A percentile compares a stretch with the other conserved stretches of the same genome.
These are phyloP conservation scores for Toxotes lorentzi DNA, from an alignment of 2,797 vertebrate species.

Conservation along the genomic window DNA sequence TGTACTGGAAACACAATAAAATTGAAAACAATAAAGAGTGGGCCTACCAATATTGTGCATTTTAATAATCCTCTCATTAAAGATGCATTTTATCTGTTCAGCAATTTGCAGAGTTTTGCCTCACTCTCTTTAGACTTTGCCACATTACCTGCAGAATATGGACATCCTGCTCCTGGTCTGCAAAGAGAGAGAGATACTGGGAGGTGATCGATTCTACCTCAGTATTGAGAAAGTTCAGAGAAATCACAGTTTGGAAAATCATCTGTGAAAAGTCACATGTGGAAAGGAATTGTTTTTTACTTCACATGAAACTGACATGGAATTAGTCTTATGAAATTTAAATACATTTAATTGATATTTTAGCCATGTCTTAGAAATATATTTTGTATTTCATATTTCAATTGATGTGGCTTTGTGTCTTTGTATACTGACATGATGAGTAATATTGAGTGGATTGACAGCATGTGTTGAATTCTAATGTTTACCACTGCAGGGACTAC, in stretches of 20 bases:
- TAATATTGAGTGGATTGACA: no score
- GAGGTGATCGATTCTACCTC: not conserved
- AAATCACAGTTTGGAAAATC: not conserved
- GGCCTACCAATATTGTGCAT: conserved; percentile 69
- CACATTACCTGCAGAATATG: conserved; percentile 43
- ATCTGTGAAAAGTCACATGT: not conserved
- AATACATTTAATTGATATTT: no score
- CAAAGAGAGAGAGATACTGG: not conserved
- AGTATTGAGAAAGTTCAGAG: not conserved
- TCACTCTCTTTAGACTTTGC: conserved; percentile 24
- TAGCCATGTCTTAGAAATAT: no score
- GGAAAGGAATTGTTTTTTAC: not conserved
- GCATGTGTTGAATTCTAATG: not conserved
- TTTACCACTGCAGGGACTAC: not conserved
- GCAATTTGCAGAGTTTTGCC: conserved; percentile 58
- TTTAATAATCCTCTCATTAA: conserved; percentile 79
- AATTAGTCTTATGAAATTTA: no score
- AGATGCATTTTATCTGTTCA: conserved; percentile 73
- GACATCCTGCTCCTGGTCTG: not conserved
- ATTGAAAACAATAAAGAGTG: conserved; percentile 80
- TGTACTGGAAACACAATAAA: conserved; percentile 83
- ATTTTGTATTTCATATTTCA: no score
- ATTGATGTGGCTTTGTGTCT: no score
- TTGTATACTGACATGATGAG: no score
- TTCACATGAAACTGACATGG: no score